phyloP scores from a whole-genome alignment of 2,888 invertebrate genomes.

The Megamerina dolium region DNA sequence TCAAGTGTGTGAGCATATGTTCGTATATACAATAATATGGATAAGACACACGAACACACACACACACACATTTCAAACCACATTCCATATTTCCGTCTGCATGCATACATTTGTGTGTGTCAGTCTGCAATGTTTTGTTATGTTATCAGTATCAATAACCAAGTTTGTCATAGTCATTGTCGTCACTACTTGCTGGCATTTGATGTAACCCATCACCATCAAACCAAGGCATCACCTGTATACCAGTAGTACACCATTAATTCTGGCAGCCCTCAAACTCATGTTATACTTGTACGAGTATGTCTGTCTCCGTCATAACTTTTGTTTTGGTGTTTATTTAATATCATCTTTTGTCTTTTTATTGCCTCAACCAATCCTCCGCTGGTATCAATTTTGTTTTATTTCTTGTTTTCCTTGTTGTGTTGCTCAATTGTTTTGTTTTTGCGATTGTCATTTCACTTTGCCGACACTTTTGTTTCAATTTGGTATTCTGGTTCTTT shows the following conservation, averaged over 20 bases:
- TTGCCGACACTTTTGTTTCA: constrained; percentile 21
- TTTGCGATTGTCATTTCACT: constrained; percentile 16
- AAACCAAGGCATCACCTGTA: too few relatives aligned
- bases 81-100: constrained; percentile 3
- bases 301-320: constrained; percentile 3
- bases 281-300: constrained; percentile 1
- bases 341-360: neutral
- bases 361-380: too few relatives aligned
- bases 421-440: constrained; percentile 27
- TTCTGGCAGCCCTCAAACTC: neutral
- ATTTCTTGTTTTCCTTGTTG: constrained; percentile 4
- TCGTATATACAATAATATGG: neutral
- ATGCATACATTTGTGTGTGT: constrained; percentile 12
- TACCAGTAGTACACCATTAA: too few relatives aligned
- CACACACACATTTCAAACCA: neutral
- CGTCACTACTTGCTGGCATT: neutral
- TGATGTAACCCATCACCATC: too few relatives aligned
- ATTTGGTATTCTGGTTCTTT: constrained; percentile 13
- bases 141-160: constrained; percentile 26
- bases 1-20: constrained; percentile 19
- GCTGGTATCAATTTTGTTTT: neutral
- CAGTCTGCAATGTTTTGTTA: constrained; percentile 17
- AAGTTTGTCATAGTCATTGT: constrained; percentile 22
- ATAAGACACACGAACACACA: neutral
- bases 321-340: neutral